Base-by-base conservation (phyloP, 2,888 invertebrate genomes). In the Drosophila histrio region DNA sequence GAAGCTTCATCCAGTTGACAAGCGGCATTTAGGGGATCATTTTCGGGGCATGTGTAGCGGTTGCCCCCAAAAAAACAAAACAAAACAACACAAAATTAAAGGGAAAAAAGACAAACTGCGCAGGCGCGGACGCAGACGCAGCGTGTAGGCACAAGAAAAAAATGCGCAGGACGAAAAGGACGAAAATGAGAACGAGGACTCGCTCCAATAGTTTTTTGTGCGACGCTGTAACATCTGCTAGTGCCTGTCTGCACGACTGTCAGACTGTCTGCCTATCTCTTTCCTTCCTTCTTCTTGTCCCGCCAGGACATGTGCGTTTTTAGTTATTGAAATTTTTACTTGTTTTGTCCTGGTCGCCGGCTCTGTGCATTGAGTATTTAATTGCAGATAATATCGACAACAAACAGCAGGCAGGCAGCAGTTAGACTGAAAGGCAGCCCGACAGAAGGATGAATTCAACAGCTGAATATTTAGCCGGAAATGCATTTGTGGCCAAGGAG, bases 321-420 rank as follows among this genome's bases (percentile, higher is more conserved):
- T 88, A 88, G 82, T 84, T 84, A 84, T 84, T 84, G 89, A 88
- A 84, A 87, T 88, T 88, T 86, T 83, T 88, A 83, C 87, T 86
- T 87, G 87, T 82, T 76, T 72, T 87, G 84, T 79, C 84, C 82
- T 62, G 62, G 26, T 50, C 58, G 54, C 38, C 26, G 50, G 62
- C 85, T 70, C 69, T 79, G 88, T 88, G 82, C 88, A 87, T 89
- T 86, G 89, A 89, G 87, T 82, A 86, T 80, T 86, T 89, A 89
- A 89, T 87, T 83, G 79, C 79, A 77, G 89, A 89, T 89, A 87
- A 86, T 83, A 89, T 89, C 89, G 88, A 87, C 79, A 82, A 72
- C 56, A 71, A 58, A 67, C 64, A 77, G 62, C 79, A 72, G 74
- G 56, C 60, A 47, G 24, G 36, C 39, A 41, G 41, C 53, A 43